These are phyloP conservation scores for Branchipolynoe longqiensis DNA, from an alignment of 2,888 invertebrate genomes.

Conservation along the genomic window DNA sequence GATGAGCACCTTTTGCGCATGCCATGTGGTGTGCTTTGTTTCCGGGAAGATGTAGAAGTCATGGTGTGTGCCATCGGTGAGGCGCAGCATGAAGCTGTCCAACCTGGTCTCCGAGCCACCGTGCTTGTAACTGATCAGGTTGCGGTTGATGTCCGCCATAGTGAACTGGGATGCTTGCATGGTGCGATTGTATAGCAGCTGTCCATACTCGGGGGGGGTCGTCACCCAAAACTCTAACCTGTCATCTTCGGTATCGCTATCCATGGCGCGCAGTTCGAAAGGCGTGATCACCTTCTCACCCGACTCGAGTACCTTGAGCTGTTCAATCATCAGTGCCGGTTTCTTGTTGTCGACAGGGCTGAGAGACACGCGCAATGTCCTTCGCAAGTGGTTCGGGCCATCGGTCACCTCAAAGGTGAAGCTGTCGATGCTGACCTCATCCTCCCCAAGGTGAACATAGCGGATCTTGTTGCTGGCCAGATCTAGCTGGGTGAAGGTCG, in stretches of 20 bases:
- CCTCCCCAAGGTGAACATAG: constrained; percentile 79
- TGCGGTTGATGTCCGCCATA: constrained; percentile 77
- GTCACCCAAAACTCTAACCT: constrained; percentile 77
- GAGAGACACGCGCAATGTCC: constrained; percentile 80
- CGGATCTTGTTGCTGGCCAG: constrained; percentile 80
- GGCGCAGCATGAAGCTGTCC: constrained; percentile 79
- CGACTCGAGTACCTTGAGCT: constrained; percentile 78
- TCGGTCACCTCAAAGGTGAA: constrained; percentile 82
- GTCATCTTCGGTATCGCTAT: constrained; percentile 77
- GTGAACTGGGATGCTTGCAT: constrained; percentile 76
- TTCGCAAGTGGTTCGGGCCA: constrained; percentile 78
- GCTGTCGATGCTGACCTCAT: constrained; percentile 80
- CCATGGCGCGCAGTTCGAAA: constrained; percentile 80
- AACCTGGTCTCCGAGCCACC: constrained; percentile 80
- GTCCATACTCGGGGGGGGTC: constrained; percentile 79
- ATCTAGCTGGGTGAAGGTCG: constrained; percentile 80
- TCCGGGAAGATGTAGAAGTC: constrained; percentile 80
- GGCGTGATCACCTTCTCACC: constrained; percentile 79
- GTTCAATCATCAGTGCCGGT: constrained; percentile 78
- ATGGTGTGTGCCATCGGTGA: constrained; percentile 80
- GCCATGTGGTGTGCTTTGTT: constrained; percentile 72
- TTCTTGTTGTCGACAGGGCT: constrained; percentile 81
- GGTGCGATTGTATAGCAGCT: constrained; percentile 75
- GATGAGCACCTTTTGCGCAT: constrained; percentile 78
- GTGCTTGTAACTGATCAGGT: constrained; percentile 80